Evolutionary conservation across 2,797 vertebrate genomes (phyloP).

Genomic region (Acrocephalus scirpaceus): DNA sequence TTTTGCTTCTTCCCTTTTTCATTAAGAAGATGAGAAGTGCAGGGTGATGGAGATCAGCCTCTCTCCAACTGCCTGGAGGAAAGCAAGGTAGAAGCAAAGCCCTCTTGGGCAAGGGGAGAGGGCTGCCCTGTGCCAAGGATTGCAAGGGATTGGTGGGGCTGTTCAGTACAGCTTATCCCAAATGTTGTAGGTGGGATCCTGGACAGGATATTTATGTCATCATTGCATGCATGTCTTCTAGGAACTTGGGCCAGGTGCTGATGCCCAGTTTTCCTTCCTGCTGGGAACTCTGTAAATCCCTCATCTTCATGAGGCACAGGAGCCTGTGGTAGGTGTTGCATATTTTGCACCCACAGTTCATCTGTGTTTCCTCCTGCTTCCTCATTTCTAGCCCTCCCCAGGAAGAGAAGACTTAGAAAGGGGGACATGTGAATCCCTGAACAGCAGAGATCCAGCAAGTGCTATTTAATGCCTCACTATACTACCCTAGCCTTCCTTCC

Average conservation of each 20-base stretch:
- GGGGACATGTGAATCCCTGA: not conserved
- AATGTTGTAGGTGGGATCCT: not conserved
- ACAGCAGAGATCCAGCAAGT: not conserved
- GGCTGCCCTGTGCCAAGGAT: not conserved
- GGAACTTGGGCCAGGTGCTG: not conserved
- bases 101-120: not conserved
- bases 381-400: not conserved
- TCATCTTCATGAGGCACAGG: not conserved
- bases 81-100: not conserved
- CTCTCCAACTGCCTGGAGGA: not conserved
- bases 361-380: not conserved
- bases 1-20: not conserved
- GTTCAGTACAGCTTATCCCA: not conserved
- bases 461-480: not conserved
- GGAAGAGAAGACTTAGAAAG: conserved; percentile 1
- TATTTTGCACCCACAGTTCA: not conserved
- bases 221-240: not conserved
- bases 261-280: not conserved
- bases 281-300: not conserved
- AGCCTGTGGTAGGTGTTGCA: not conserved
- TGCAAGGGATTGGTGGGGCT: not conserved
- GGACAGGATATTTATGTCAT: not conserved
- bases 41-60: not conserved
- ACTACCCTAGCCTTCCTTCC: not conserved
- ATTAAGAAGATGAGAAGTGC: not conserved